Evolutionary conservation across 2,888 invertebrate genomes (phyloP).

Genomic region (Papilio protenor): DNA sequence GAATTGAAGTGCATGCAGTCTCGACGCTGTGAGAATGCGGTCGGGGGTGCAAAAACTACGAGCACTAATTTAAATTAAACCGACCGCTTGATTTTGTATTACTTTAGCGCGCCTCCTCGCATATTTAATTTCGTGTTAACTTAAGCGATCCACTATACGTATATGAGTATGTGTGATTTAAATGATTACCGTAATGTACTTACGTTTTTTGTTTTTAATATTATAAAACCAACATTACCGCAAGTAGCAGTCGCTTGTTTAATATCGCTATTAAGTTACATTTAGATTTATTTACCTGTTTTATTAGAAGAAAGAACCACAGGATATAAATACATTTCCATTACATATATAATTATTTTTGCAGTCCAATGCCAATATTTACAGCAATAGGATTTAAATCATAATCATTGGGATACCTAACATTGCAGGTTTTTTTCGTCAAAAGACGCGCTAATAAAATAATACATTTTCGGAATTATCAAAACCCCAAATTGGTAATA

Average conservation of each 20-base stretch:
- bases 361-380: background rate
- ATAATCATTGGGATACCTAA: too few relatives aligned
- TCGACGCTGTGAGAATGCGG: slow-evolving; percentile 83
- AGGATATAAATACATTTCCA: background rate
- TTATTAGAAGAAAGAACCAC: background rate
- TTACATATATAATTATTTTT: background rate
- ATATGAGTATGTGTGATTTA: background rate
- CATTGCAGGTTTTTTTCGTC: too few relatives aligned
- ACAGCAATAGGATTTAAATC: too few relatives aligned
- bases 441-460: too few relatives aligned
- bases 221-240: slow-evolving; percentile 3
- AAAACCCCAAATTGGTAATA: slow-evolving; percentile 19
- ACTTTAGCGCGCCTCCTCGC: slow-evolving; percentile 63
- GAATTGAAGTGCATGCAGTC: slow-evolving; percentile 83
- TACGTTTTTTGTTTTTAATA: background rate
- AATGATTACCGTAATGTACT: background rate
- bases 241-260: background rate
- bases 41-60: slow-evolving; percentile 83
- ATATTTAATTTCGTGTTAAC: slow-evolving; percentile 26
- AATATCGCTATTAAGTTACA: slow-evolving; percentile 10
- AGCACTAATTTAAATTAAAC: slow-evolving; percentile 81
- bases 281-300: slow-evolving; percentile 7
- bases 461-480: slow-evolving; percentile 11
- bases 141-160: slow-evolving; percentile 1
- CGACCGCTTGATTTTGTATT: slow-evolving; percentile 71